These are phyloP conservation scores for Actinia tenebrosa DNA, from an alignment of 64 coral and sea anemone genomes.

Conservation along the genomic window DNA sequence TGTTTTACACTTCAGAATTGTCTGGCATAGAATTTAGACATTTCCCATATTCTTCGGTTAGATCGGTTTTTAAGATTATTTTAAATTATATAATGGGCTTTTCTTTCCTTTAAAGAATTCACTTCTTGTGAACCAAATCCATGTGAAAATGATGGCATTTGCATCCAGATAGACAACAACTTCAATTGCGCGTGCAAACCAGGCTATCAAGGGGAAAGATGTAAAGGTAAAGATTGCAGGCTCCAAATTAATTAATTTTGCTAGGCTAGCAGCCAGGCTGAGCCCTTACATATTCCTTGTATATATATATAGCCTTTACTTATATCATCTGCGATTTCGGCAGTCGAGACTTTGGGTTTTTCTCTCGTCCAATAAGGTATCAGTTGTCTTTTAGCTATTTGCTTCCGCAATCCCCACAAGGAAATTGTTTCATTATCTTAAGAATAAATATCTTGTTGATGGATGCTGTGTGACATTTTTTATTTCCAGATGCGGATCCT, in stretches of 20 bases:
- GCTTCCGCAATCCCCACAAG: no score
- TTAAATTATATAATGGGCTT: not conserved
- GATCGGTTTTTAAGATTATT: not conserved
- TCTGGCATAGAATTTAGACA: not conserved
- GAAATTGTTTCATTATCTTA: no score
- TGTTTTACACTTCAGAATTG: no score
- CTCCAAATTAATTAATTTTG: no score
- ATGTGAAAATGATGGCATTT: slow-evolving; percentile 55
- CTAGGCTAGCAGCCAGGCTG: no score
- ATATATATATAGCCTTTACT: no score
- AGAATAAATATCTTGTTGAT: not conserved
- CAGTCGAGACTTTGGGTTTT: no score
- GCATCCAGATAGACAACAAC: slow-evolving; percentile 16
- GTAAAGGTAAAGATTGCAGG: slow-evolving; percentile 43
- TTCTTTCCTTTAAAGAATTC: slow-evolving; percentile 25
- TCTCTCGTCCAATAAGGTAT: no score
- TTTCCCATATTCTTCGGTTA: not conserved
- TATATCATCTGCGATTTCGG: no score
- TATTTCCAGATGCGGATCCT: slow-evolving; percentile 2
- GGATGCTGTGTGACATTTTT: not conserved
- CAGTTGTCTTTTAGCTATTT: no score
- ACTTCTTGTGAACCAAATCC: slow-evolving; percentile 49
- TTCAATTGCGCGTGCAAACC: slow-evolving; percentile 30
- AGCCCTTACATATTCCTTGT: no score
- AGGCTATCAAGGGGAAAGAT: slow-evolving; percentile 48